Conservation (phyloP, 2,888 invertebrate genomes). For the Caenorhabditis angaria region DNA sequence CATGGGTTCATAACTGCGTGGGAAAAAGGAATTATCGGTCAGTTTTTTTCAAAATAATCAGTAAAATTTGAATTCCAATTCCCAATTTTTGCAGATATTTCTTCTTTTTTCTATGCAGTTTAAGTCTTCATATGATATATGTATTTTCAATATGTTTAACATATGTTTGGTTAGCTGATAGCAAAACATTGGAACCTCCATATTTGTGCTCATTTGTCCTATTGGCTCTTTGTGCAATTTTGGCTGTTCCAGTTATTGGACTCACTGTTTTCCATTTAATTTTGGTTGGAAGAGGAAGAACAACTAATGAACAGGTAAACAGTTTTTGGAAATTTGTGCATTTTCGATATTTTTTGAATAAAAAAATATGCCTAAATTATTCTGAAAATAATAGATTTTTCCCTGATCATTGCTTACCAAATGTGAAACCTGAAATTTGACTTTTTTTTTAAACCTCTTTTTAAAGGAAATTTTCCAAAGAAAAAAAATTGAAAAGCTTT, state of each 20-base stretch:
- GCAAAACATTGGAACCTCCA: conserved; percentile 60
- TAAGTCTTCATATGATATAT: conserved; percentile 96
- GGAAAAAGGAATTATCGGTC: conserved; percentile 81
- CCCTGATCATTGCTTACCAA: too few relatives aligned
- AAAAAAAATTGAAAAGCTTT: neutral
- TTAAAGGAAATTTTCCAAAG: neutral
- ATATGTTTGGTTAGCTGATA: conserved; percentile 79
- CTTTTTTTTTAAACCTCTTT: neutral
- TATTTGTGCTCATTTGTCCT: conserved; percentile 79
- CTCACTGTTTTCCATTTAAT: conserved; percentile 97
- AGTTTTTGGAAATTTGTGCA: neutral
- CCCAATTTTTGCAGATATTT: conserved; percentile 78
- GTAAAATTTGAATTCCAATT: neutral
- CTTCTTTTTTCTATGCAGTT: conserved; percentile 95
- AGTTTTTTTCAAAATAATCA: conserved; percentile 77
- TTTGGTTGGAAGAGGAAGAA: conserved; percentile 91
- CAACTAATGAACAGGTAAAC: conserved; percentile 95
- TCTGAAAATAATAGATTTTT: too few relatives aligned
- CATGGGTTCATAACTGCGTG: conserved; percentile 73
- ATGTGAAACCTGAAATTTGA: too few relatives aligned
- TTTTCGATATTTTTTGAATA: neutral
- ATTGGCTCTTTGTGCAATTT: conserved; percentile 88
- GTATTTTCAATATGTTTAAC: conserved; percentile 92
- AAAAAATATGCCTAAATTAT: too few relatives aligned
- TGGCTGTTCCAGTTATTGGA: conserved; percentile 95